Conservation (phyloP, 2,113 vertebrate genomes). For the Phaethornis superciliosus region DNA sequence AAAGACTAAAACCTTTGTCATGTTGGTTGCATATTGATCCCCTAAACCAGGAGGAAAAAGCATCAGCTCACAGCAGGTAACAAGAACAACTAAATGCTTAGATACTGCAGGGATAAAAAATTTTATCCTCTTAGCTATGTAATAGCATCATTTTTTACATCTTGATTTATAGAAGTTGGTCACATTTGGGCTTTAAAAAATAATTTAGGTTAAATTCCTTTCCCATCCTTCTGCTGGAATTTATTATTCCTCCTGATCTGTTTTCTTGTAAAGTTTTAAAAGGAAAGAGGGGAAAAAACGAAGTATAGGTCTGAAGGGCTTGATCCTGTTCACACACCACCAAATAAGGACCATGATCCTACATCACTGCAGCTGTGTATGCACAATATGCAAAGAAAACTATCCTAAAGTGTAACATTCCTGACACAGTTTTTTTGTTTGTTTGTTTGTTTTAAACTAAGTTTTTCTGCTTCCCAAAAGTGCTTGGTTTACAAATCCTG, state of each 20-base stretch:
- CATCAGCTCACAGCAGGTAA: background rate
- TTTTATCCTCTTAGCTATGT: background rate
- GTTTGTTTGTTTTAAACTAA: background rate
- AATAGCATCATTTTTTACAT: background rate
- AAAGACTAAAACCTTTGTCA: background rate
- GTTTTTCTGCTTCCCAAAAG: background rate
- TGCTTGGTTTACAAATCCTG: background rate
- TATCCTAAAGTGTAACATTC: background rate
- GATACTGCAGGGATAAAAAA: background rate
- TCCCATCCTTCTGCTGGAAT: background rate
- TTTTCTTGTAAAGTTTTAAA: background rate
- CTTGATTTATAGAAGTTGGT: background rate
- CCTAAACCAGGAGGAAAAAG: background rate
- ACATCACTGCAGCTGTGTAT: background rate
- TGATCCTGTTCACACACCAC: background rate
- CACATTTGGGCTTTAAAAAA: background rate
- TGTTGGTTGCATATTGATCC: fast-evolving
- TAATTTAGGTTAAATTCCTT: background rate
- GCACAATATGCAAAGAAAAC: background rate
- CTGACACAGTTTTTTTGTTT: background rate
- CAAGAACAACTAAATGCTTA: background rate
- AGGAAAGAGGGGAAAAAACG: background rate
- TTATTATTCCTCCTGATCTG: background rate
- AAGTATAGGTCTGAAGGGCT: background rate
- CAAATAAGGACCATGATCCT: background rate